Conservation (phyloP, 2,113 vertebrate species). For the Onychostruthus taczanowskii region DNA sequence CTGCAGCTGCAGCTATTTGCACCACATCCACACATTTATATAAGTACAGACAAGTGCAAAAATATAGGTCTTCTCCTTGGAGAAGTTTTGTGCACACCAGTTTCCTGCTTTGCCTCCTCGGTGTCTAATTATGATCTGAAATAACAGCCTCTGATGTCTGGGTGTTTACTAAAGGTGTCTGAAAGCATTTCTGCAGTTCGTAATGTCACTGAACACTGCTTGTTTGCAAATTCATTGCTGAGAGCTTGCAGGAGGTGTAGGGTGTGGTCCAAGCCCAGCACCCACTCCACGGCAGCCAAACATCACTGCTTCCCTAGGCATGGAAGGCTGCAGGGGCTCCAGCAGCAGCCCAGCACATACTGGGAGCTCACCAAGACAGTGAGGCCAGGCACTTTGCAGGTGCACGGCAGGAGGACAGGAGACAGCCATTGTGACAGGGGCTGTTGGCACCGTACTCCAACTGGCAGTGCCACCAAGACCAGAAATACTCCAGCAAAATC, state of each 20-base stretch:
- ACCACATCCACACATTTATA: background rate
- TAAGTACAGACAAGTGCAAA: background rate
- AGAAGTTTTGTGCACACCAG: background rate
- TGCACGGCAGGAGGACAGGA: background rate
- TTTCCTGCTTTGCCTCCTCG: background rate
- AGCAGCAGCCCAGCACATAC: background rate
- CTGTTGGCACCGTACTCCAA: accelerated
- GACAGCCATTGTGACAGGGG: too few relatives aligned
- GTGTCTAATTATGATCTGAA: background rate
- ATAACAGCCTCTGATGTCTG: accelerated
- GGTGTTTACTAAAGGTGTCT: background rate
- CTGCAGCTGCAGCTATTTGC: background rate
- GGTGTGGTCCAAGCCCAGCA: background rate
- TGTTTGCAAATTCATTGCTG: background rate
- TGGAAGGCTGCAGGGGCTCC: background rate
- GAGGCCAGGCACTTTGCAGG: background rate
- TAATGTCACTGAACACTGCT: background rate
- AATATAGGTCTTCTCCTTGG: background rate
- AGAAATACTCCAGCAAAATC: background rate
- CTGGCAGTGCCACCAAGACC: background rate
- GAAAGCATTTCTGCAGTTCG: background rate
- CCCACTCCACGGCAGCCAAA: background rate
- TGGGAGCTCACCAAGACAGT: background rate
- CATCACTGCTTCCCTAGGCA: background rate
- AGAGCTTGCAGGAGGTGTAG: background rate